These are phyloP conservation scores for Coregonus ussuriensis DNA, from an alignment of 2,797 vertebrate genomes.

Conservation along the genomic window DNA sequence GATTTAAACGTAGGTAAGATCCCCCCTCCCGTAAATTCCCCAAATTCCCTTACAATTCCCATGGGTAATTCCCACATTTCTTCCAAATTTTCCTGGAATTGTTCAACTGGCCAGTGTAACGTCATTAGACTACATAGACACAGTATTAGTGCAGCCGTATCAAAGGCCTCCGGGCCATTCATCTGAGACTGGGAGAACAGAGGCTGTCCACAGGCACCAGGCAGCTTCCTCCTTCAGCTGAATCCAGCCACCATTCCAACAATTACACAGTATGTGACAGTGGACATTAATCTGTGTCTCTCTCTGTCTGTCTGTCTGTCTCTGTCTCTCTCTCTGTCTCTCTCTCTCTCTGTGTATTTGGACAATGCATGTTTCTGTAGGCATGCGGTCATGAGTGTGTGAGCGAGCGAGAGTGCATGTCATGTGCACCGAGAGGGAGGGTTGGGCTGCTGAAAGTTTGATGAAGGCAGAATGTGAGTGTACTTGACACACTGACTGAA, in stretches of 20 bases:
- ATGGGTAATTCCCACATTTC: too few species aligned
- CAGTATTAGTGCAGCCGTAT: not conserved
- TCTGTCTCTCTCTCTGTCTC: too few species aligned
- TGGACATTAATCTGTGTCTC: too few species aligned
- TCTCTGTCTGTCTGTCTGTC: not conserved
- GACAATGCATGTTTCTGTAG: not conserved
- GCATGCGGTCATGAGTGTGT: not conserved
- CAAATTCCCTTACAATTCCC: too few species aligned
- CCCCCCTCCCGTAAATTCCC: too few species aligned
- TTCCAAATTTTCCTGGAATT: too few species aligned
- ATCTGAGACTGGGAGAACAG: slow-evolving; percentile 3
- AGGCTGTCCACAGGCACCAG: not conserved
- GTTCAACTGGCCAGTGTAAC: too few species aligned
- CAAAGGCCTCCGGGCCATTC: not conserved
- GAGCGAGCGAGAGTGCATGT: not conserved
- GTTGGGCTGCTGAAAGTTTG: not conserved
- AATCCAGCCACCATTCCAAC: slow-evolving; percentile 20
- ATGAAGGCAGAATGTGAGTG: slow-evolving; percentile 3
- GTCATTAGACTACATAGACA: too few species aligned
- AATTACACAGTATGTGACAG: slow-evolving; percentile 6
- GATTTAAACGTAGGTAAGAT: too few species aligned
- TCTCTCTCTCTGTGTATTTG: not conserved
- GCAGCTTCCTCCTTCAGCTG: not conserved
- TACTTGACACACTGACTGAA: not conserved
- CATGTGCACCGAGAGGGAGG: not conserved